phyloP scores from a whole-genome alignment of 2,113 vertebrate genomes.

The Dasyprocta punctata region DNA sequence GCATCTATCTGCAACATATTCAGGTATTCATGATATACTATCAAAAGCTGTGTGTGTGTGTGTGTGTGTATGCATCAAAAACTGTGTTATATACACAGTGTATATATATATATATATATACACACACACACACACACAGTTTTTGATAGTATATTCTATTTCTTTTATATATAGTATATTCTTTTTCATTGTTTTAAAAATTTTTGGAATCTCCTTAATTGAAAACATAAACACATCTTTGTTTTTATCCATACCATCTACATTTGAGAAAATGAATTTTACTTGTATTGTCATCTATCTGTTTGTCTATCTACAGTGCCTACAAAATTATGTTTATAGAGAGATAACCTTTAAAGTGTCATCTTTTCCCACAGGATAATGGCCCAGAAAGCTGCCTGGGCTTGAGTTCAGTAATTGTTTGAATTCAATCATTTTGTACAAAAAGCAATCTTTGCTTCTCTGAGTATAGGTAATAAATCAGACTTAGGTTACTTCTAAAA shows the following conservation, averaged over 20 bases:
- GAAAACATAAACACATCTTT: slow-evolving; percentile 42
- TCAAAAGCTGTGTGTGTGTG: background rate
- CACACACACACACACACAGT: background rate
- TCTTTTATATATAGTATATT: background rate
- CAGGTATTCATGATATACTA: background rate
- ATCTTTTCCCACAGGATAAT: slow-evolving; percentile 65
- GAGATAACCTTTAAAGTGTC: slow-evolving; percentile 68
- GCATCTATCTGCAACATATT: slow-evolving; percentile 52
- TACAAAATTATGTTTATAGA: slow-evolving; percentile 60
- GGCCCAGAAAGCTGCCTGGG: slow-evolving; percentile 63
- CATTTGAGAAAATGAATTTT: slow-evolving; percentile 69
- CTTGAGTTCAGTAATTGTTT: slow-evolving; percentile 70
- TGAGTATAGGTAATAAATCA: slow-evolving; percentile 74
- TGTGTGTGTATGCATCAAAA: too few species aligned
- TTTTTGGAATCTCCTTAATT: slow-evolving; percentile 11
- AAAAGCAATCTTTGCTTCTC: slow-evolving; percentile 66
- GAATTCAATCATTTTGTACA: slow-evolving; percentile 74
- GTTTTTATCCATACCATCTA: slow-evolving; percentile 59
- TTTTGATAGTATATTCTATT: too few species aligned
- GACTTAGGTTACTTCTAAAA: slow-evolving; percentile 74
- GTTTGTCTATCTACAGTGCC: slow-evolving; percentile 48
- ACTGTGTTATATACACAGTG: too few species aligned
- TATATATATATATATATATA: background rate
- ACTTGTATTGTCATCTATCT: slow-evolving; percentile 48
- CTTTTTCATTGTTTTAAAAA: background rate